phyloP scores from a whole-genome alignment of 2,888 invertebrate species.

The Microplitis deprimator region DNA sequence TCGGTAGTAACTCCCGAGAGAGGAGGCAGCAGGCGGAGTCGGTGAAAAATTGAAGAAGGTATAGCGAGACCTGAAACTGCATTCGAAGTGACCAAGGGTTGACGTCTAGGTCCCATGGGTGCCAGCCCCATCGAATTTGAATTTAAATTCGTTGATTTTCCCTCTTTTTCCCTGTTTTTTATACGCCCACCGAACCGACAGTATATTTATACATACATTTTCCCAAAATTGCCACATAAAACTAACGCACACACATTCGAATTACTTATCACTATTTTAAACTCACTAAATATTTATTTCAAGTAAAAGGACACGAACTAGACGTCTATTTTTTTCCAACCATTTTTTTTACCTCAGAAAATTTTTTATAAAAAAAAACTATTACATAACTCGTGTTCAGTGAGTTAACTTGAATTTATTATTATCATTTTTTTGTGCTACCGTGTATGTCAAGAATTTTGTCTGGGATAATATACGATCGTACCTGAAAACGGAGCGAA shows the following conservation, averaged over 20 bases:
- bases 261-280: no score
- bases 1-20: slow-evolving; percentile 50
- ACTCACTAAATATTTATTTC: no score
- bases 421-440: neutral
- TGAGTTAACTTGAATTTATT: neutral
- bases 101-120: slow-evolving; percentile 54
- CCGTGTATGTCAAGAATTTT: slow-evolving; percentile 15
- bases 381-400: neutral
- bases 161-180: slow-evolving; percentile 38
- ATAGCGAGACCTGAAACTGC: slow-evolving; percentile 59
- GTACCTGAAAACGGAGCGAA: slow-evolving; percentile 30
- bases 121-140: slow-evolving; percentile 63
- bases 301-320: no score
- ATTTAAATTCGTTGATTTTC: slow-evolving; percentile 63
- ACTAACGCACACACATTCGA: no score
- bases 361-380: neutral
- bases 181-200: slow-evolving; percentile 36
- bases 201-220: slow-evolving; percentile 47
- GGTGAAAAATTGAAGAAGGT: slow-evolving; percentile 68
- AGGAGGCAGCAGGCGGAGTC: slow-evolving; percentile 51
- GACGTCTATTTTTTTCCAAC: no score
- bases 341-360: neutral
- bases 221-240: neutral
- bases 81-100: slow-evolving; percentile 68
- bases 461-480: slow-evolving; percentile 17